These are phyloP conservation scores for Diachasma alloeum DNA, from an alignment of 1,140 invertebrate genomes.

Conservation along the genomic window DNA sequence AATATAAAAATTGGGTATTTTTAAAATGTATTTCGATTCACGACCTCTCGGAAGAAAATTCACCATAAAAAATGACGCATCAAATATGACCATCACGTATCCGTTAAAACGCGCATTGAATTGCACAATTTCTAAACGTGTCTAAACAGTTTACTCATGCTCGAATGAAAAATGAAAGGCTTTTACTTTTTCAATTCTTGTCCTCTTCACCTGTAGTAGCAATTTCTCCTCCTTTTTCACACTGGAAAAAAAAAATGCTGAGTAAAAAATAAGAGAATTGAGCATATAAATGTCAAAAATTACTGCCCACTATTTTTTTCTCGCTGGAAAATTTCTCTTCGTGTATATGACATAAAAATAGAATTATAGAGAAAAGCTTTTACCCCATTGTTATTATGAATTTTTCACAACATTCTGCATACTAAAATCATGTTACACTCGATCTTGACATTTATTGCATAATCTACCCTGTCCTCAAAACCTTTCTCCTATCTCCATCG, in stretches of 20 bases:
- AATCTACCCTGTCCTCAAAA: conserved; percentile 22
- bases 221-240: background rate
- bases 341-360: background rate
- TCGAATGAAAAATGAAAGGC: background rate
- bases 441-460: conserved; percentile 27
- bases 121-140: background rate
- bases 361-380: background rate
- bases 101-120: background rate
- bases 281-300: background rate
- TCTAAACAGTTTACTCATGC: background rate
- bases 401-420: background rate
- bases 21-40: background rate
- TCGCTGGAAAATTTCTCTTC: background rate
- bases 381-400: background rate
- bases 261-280: background rate
- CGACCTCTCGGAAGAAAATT: background rate
- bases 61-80: background rate
- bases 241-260: background rate
- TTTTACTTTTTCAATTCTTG: background rate
- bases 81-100: background rate
- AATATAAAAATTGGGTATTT: no score
- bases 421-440: conserved; percentile 16
- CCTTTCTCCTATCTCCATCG: conserved; percentile 24
- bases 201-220: background rate
- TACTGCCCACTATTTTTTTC: background rate